Conservation (phyloP, 2,888 invertebrate genomes). For the Amiota mariae region DNA sequence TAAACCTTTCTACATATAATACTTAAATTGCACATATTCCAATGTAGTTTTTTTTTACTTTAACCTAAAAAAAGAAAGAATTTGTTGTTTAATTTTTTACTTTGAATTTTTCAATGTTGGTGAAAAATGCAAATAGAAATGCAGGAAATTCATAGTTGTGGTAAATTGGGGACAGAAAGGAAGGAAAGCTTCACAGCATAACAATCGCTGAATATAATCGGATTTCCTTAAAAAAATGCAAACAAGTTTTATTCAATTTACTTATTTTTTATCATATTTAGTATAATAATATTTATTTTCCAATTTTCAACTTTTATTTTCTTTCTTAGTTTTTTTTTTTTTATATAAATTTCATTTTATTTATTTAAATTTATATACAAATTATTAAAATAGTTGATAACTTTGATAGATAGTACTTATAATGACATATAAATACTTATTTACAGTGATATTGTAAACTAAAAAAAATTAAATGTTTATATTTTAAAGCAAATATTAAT, state of each 20-base stretch:
- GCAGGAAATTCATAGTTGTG: not conserved
- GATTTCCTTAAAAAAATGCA: conserved; percentile 20
- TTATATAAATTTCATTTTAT: not conserved
- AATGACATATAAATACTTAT: too few species aligned
- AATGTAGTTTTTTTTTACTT: too few species aligned
- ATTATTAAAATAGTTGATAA: too few species aligned
- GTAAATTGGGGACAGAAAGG: too few species aligned
- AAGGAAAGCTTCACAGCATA: not conserved
- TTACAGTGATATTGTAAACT: too few species aligned
- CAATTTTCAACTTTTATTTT: not conserved
- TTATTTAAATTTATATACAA: not conserved
- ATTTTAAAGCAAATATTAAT: too few species aligned
- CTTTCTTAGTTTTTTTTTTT: not conserved
- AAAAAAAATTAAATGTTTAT: too few species aligned
- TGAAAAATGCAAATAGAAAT: conserved; percentile 15
- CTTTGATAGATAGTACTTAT: too few species aligned
- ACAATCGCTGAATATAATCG: conserved; percentile 6
- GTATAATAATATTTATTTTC: too few species aligned
- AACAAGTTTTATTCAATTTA: conserved; percentile 7
- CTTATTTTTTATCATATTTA: too few species aligned
- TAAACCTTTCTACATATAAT: too few species aligned
- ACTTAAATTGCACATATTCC: too few species aligned
- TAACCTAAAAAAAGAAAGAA: not conserved
- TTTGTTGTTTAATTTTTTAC: not conserved
- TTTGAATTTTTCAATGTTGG: conserved; percentile 3